These are phyloP conservation scores for Xylota sylvarum DNA, from an alignment of 2,888 invertebrate species.

Conservation along the genomic window DNA sequence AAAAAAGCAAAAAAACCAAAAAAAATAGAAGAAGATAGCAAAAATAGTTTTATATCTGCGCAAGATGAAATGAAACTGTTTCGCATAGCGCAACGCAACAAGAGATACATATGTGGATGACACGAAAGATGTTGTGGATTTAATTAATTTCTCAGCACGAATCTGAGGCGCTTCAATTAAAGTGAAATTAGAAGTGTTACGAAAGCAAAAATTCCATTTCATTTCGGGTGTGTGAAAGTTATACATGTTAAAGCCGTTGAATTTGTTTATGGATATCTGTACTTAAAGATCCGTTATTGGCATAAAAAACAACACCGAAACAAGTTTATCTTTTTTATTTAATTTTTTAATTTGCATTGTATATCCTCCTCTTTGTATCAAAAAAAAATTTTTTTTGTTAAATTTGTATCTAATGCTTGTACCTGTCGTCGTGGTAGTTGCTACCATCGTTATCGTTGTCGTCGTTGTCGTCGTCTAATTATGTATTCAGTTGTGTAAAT, in stretches of 20 bases:
- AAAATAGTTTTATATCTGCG: background rate
- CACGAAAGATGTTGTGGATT: slow-evolving; percentile 48
- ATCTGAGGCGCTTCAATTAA: slow-evolving; percentile 38
- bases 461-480: slow-evolving; percentile 37
- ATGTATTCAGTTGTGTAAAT: slow-evolving; percentile 69
- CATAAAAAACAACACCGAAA: slow-evolving; percentile 22
- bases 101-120: slow-evolving; percentile 22
- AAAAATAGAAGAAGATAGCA: background rate
- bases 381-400: background rate
- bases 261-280: background rate
- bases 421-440: slow-evolving; percentile 41
- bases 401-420: slow-evolving; percentile 29
- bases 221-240: slow-evolving; percentile 70
- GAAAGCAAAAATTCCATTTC: slow-evolving; percentile 66
- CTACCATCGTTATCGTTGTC: slow-evolving; percentile 39
- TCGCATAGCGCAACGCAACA: background rate
- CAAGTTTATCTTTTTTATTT: slow-evolving; percentile 18
- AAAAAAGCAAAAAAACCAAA: slow-evolving; percentile 1
- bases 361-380: slow-evolving; percentile 8
- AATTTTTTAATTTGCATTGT: background rate
- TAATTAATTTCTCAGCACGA: slow-evolving; percentile 46
- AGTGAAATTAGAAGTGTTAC: slow-evolving; percentile 75
- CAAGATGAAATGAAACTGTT: slow-evolving; percentile 25
- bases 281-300: slow-evolving; percentile 45
- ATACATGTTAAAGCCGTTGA: too few relatives aligned